Conservation (phyloP, 2,113 vertebrate genomes). For the Corythornis cristatus region DNA sequence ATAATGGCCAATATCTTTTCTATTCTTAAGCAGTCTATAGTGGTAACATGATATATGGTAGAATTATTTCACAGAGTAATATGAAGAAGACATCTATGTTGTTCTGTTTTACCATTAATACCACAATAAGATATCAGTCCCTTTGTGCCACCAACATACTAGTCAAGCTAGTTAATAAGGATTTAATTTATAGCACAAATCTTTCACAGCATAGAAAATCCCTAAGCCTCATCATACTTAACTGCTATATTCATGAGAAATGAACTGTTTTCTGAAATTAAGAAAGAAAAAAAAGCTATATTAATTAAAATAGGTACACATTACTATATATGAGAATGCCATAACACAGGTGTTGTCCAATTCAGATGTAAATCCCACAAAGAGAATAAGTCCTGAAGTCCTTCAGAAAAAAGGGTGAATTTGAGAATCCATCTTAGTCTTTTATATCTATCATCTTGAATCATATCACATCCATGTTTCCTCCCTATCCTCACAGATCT, state of each 20-base stretch:
- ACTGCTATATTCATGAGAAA: neutral
- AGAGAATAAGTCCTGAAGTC: neutral
- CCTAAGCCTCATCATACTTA: neutral
- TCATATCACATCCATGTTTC: conserved; percentile 21
- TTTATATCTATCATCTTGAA: neutral
- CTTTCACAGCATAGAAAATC: neutral
- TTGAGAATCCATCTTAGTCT: neutral
- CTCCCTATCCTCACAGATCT: conserved; percentile 33
- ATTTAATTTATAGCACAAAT: conserved; percentile 9
- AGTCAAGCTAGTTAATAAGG: neutral
- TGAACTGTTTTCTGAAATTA: neutral
- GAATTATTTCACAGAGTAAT: conserved; percentile 14
- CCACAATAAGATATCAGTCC: neutral
- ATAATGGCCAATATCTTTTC: conserved; percentile 8
- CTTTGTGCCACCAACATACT: neutral
- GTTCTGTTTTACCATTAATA: conserved; percentile 12
- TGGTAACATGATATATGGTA: neutral
- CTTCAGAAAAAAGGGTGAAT: neutral
- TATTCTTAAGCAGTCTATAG: neutral
- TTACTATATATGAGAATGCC: neutral
- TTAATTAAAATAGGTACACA: neutral
- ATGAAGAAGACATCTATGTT: neutral
- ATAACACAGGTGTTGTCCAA: neutral
- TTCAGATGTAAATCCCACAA: neutral
- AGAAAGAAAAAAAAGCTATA: neutral